Percentiles rank a stretch among this genome's conserved stretches.
These are phyloP conservation scores for Gisinianus flammeolus DNA, from an alignment of 2,888 invertebrate genomes.

Conservation along the genomic window DNA sequence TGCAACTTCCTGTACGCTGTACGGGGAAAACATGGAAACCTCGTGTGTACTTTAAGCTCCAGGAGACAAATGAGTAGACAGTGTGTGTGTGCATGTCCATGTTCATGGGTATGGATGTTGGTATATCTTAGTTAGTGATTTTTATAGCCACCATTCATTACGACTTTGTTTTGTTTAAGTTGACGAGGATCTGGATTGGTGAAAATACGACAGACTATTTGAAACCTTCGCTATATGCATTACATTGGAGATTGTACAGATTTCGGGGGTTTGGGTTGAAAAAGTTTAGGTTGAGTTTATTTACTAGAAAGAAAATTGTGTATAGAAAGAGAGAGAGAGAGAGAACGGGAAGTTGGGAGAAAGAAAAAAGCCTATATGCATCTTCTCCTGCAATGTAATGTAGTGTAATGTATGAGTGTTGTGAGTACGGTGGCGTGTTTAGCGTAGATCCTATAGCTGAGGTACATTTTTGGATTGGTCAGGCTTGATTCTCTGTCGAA, in stretches of 20 bases:
- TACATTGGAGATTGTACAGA: not conserved
- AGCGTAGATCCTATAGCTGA: too few relatives aligned
- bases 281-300: not conserved
- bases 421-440: not conserved
- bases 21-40: not conserved
- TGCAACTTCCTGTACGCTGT: too few relatives aligned
- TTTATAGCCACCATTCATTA: not conserved
- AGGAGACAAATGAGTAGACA: not conserved
- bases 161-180: not conserved
- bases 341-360: not conserved
- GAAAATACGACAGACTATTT: not conserved
- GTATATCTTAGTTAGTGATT: too few relatives aligned
- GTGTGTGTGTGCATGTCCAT: not conserved
- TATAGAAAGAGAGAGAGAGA: not conserved
- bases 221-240: not conserved
- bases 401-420: not conserved
- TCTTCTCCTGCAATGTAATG: not conserved
- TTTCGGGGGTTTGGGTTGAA: not conserved
- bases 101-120: too few relatives aligned
- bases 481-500: not conserved
- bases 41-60: not conserved
- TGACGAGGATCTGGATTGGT: not conserved
- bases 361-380: not conserved
- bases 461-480: not conserved
- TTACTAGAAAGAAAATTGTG: not conserved